Conservation (phyloP, 1,140 invertebrate species). For the Ceratosolen fusciceps region DNA sequence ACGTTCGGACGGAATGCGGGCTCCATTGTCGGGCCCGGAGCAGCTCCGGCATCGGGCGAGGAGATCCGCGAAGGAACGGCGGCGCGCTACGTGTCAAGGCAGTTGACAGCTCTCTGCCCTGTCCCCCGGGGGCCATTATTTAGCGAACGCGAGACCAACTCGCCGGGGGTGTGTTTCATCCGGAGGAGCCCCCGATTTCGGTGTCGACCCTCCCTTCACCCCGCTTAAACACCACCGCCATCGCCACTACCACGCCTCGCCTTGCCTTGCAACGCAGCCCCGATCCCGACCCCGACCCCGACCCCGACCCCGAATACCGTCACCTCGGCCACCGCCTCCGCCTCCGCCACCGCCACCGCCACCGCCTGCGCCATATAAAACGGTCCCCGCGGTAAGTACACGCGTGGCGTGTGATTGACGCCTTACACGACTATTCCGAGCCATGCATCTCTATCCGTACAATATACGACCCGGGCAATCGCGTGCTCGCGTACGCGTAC, state of each 20-base stretch:
- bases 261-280: too few species aligned
- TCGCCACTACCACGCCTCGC: too few species aligned
- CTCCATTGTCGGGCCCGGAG: constrained; percentile 29
- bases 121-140: constrained; percentile 66
- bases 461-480: constrained; percentile 47
- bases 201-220: background rate
- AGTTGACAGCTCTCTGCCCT: constrained; percentile 66
- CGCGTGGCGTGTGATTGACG: constrained; percentile 70
- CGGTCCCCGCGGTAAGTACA: constrained; percentile 62
- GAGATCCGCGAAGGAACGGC: constrained; percentile 60
- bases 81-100: constrained; percentile 66
- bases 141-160: constrained; percentile 65
- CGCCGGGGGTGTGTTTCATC: constrained; percentile 54
- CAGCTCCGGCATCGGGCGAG: constrained; percentile 42
- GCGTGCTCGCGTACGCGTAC: background rate
- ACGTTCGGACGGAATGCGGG: background rate
- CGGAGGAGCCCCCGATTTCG: background rate
- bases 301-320: too few species aligned
- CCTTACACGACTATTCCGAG: constrained; percentile 61
- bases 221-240: too few species aligned
- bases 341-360: constrained; percentile 39
- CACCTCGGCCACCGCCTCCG: too few species aligned
- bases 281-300: too few species aligned
- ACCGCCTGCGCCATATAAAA: constrained; percentile 52
- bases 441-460: constrained; percentile 35